Base-by-base conservation (phyloP, 2,888 invertebrate species). In the Troides helena region DNA sequence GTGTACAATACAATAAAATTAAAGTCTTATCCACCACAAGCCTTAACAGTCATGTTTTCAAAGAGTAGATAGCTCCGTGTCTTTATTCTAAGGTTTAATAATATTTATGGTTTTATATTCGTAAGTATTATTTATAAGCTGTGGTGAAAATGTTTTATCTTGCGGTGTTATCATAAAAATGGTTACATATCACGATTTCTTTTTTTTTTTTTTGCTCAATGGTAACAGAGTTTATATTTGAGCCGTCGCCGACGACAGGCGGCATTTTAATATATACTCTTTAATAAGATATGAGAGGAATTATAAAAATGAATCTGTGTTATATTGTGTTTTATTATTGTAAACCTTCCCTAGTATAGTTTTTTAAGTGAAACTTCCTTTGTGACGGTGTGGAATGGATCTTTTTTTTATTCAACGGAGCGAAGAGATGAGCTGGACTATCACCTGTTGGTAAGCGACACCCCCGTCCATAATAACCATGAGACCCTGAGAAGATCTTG, bases 271-370 rank as follows among this genome's bases (percentile, higher is more conserved):
- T 46, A 25, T 65, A 46, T 58, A 62, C 58, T 50, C 65, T 65
- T 30, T 65, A 36, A 46, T 65, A 62, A 23, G 30, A 62, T 61
- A 36, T 58, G 58, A 62, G 46, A 61, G 65, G 14, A 10, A 65
- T 30, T 21, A 69, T 57, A 57, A 66, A 69, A 69, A 43, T 23
- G 23, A 58, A 65, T 69, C 36, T 65, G 65, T 69, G 69, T 69
- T 69, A 66, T 62, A 39, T 25, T n/a, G 46, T 65, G 65, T 69
- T 69, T 69, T 25, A 65, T 65, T 69, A 23, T 64, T 71, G 30
- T 14, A 59, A 60, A 30, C 60, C n/a, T n/a, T 6, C n/a, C 18
- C 12, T 14, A 46, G 14, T 12, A 14, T 46, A n/a, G 4, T 7
- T n/a, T 53, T 53, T 30, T 3, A 30, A 30, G 30, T 30, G 30